Conservation (phyloP, 2,113 vertebrate genomes). For the Sigmodon hispidus region DNA sequence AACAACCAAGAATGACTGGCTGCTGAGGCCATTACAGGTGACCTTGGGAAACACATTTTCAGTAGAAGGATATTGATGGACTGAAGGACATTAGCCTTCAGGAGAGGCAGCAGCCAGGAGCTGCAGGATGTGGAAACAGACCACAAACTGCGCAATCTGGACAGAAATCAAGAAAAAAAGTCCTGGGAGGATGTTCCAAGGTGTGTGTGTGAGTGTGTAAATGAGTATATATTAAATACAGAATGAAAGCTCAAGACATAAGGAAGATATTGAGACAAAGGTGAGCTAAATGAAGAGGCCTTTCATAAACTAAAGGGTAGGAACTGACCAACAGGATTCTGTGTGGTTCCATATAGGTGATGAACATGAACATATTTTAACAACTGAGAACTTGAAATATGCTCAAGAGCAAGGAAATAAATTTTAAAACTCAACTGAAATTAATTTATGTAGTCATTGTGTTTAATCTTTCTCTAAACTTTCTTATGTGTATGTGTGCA, state of each 20-base stretch:
- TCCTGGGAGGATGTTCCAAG: constrained; percentile 20
- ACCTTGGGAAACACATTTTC: constrained; percentile 36
- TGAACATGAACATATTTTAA: not conserved
- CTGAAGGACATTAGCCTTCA: not conserved
- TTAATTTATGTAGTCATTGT: not conserved
- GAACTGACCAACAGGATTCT: not conserved
- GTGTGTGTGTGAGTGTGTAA: not conserved
- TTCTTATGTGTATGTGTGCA: no score
- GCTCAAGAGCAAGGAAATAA: not conserved
- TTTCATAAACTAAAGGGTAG: not conserved
- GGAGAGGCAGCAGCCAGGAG: constrained; percentile 57
- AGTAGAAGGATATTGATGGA: constrained; percentile 15
- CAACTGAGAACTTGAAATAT: not conserved
- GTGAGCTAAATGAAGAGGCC: not conserved
- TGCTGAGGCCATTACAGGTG: not conserved
- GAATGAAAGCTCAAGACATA: not conserved
- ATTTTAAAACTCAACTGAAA: not conserved
- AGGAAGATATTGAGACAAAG: not conserved
- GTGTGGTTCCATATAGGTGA: not conserved
- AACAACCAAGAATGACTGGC: not conserved
- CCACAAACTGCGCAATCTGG: constrained; percentile 46
- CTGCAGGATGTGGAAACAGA: constrained; percentile 12
- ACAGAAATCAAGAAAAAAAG: constrained; percentile 43
- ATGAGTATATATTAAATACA: not conserved
- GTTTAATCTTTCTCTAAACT: not conserved